A percentile compares a stretch with the other conserved stretches of the same genome.
Conservation (phyloP, 2,888 invertebrate genomes). For the Dioctria linearis region DNA sequence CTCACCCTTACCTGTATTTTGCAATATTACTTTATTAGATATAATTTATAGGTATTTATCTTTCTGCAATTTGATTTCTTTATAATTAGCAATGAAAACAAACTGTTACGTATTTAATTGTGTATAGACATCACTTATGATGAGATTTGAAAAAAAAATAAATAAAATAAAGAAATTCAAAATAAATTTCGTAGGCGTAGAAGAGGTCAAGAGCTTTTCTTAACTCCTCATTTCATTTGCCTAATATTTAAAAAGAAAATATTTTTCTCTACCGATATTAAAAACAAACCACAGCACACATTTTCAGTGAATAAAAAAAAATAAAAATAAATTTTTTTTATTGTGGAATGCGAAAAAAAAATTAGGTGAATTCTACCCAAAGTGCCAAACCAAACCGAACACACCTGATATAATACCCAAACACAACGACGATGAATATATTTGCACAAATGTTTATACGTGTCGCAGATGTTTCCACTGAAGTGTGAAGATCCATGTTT, state of each 20-base stretch:
- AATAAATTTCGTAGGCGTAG: no score
- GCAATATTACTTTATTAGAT: background rate
- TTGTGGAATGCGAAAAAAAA: background rate
- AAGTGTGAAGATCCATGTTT: background rate
- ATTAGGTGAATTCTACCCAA: background rate
- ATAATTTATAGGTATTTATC: background rate
- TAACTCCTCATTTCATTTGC: background rate
- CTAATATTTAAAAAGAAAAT: no score
- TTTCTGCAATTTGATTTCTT: background rate
- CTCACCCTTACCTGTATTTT: background rate
- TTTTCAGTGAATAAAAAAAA: background rate
- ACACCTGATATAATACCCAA: background rate
- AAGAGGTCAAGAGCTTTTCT: background rate
- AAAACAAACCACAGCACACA: background rate
- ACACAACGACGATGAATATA: background rate
- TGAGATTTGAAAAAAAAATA: no score
- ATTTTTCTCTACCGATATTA: no score
- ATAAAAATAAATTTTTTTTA: background rate
- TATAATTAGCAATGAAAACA: background rate
- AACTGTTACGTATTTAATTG: background rate
- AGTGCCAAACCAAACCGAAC: background rate
- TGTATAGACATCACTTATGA: background rate
- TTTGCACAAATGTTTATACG: background rate
- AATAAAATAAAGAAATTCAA: no score
- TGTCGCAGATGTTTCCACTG: background rate